Base-by-base conservation (phyloP, 2,797 vertebrate genomes). In the Notolabrus celidotus region DNA sequence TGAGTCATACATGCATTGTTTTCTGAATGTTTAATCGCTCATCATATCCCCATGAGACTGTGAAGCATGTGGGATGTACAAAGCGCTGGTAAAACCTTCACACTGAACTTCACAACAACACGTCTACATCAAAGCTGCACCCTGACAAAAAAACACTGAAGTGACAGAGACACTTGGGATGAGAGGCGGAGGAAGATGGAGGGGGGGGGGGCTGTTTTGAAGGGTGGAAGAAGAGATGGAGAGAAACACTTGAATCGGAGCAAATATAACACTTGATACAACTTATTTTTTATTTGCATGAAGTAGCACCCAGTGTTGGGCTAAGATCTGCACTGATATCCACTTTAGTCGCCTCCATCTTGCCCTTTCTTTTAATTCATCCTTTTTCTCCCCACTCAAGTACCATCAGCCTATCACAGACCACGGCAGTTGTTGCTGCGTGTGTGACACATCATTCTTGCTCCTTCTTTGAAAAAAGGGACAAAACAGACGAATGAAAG, bases 71-170 rank as follows among this genome's bases (percentile, higher is more conserved):
- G 47, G 50, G 55, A 65, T 59, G 72, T 46, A 12, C 31, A 65
- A 82, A 70, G 55, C 31, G 51, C 42, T 29, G 46, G 12, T 58
- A 55, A 79, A 83, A 65, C 15, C 69, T 73, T 75, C 61, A 51
- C 53, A 38, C 25, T 67, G 34, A 31, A 61, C 77, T 66, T 75
- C 65, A 77, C 45, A 54, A 52, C 46, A 52, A 25, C 17, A 50
- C 8, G 10, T 72, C 25, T 67, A n/a, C 47, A 80, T 86, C 36
- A 82, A 76, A 86, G 78, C 53, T 56, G n/a, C 55, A 70, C 58
- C 31, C 53, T 76, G 72, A 79, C 62, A 80, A 27, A 31, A n/a
- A 31, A 70, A 43, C 56, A 49, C 49, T 33, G 33, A 67, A 73
- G 54, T 42, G 60, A 41, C 43, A 47, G 20, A 54, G 50, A 55